A percentile compares a stretch with the other conserved stretches of the same genome.
Conservation (phyloP, 2,113 vertebrate species). For the Paedocypris sp. region DNA sequence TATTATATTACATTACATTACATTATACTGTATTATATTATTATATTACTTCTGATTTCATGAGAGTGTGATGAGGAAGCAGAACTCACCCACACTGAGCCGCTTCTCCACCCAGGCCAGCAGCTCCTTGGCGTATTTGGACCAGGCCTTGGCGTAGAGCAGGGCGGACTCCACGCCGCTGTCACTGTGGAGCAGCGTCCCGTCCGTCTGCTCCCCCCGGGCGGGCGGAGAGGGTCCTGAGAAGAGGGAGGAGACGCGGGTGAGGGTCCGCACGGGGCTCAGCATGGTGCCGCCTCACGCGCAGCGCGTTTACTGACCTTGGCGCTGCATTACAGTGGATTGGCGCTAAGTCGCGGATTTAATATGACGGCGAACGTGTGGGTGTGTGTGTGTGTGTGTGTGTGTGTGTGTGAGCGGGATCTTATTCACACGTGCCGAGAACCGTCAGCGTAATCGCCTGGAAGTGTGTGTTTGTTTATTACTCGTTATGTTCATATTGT, state of each 20-base stretch:
- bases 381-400: too few species aligned
- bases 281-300: constrained; percentile 42
- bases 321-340: constrained; percentile 53
- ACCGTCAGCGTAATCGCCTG: not conserved
- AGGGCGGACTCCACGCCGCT: constrained; percentile 82
- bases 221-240: constrained; percentile 68
- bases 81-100: constrained; percentile 79
- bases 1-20: too few species aligned
- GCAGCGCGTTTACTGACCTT: constrained; percentile 54
- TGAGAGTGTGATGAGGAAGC: not conserved
- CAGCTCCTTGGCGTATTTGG: constrained; percentile 93
- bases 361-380: constrained; percentile 1
- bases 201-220: constrained; percentile 74
- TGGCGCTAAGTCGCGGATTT: constrained; percentile 51
- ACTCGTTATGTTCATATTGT: too few species aligned
- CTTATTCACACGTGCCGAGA: not conserved
- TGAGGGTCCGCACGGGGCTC: constrained; percentile 36
- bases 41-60: constrained; percentile 47
- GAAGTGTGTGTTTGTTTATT: too few species aligned
- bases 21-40: too few species aligned
- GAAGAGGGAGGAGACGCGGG: constrained; percentile 43
- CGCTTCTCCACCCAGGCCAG: constrained; percentile 93
- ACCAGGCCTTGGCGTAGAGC: constrained; percentile 91
- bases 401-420: too few species aligned
- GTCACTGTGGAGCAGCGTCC: constrained; percentile 72